Evolutionary conservation across 1,140 invertebrate genomes (phyloP).

Genomic region (Drusus annulatus): DNA sequence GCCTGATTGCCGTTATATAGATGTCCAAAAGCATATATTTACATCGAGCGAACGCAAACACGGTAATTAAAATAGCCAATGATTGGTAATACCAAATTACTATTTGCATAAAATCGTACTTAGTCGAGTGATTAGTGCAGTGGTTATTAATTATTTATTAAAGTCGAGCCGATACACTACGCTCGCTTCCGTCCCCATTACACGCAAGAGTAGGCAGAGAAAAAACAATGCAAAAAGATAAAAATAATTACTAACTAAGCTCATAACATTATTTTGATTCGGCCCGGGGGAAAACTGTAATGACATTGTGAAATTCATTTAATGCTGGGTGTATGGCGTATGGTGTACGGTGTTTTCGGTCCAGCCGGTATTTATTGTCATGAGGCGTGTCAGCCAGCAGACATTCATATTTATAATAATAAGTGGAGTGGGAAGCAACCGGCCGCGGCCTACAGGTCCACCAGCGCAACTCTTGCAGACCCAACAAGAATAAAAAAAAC

Average conservation of each 20-base stretch:
- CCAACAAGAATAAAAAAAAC: not conserved
- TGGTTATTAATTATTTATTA: constrained; percentile 8
- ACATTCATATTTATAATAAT: constrained; percentile 48
- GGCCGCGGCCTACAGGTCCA: constrained; percentile 30
- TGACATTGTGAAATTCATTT: not conserved
- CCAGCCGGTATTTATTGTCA: constrained; percentile 26
- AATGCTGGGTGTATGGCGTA: too few species aligned
- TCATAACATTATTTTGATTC: not conserved
- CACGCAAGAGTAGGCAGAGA: not conserved
- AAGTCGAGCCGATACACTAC: too few species aligned
- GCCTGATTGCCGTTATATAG: too few species aligned
- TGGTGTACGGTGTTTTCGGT: constrained; percentile 25
- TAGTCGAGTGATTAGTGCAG: not conserved
- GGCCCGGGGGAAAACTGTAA: not conserved
- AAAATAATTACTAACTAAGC: not conserved
- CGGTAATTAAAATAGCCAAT: constrained; percentile 4
- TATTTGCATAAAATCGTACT: constrained; percentile 9
- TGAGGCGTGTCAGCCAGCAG: constrained; percentile 20
- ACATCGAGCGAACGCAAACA: not conserved
- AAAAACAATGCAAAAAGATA: constrained; percentile 1
- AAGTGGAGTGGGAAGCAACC: constrained; percentile 44
- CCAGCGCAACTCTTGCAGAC: not conserved
- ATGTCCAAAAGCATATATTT: too few species aligned
- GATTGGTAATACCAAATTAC: not conserved
- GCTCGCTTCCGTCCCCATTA: constrained; percentile 10